Evolutionary conservation across 2,797 vertebrate genomes (phyloP), one percentile per base, ranked within the genome.

Genomic region (Mus spretus): DNA sequence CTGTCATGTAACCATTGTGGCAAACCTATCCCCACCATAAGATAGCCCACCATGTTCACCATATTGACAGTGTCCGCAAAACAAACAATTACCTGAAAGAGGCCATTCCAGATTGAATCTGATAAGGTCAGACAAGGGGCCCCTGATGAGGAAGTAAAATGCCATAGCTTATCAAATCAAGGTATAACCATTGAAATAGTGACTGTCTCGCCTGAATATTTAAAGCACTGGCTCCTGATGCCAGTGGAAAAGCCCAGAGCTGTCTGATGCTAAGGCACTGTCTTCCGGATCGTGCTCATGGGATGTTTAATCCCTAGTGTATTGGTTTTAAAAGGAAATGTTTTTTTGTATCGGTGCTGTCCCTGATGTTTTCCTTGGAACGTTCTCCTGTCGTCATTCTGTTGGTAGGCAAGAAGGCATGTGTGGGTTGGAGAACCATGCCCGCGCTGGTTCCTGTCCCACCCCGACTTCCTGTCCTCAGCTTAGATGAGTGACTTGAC

Each of bases 281-380:
- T 47, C 14, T 0, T 5, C 17, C 6, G 57, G 57, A 55, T 72
- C 75, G 3, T n/a, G 0, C 59, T 72, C 37, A 50, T 74, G 40
- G 83, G 9, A 15, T 74, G 15, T 85, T 6, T 78, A 57, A 77
- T 67, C 82, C 93, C 74, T n/a, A 15, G 85, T 85, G 55, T 78
- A 47, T 70, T 88, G 87, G 63, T 67, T 91, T 95, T 81, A 81
- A 91, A 93, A 94, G 83, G 75, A 89, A 94, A n/a, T 74, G 47
- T 88, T 75, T 44, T 47, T 83, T 8, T 26, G 2, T 72, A 81
- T 85, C 94, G 79, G 55, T 78, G 47, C 77, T 20, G 26, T 40
- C 74, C 89, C 63, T 95, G 72, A 19, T 75, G 19, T 74, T 89
- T 95, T 44, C 93, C 87, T 87, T 87, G 75, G 77, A 89, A 61